phyloP scores from a whole-genome alignment of 2,888 invertebrate genomes.

The Lasioglossum pauxillum region DNA sequence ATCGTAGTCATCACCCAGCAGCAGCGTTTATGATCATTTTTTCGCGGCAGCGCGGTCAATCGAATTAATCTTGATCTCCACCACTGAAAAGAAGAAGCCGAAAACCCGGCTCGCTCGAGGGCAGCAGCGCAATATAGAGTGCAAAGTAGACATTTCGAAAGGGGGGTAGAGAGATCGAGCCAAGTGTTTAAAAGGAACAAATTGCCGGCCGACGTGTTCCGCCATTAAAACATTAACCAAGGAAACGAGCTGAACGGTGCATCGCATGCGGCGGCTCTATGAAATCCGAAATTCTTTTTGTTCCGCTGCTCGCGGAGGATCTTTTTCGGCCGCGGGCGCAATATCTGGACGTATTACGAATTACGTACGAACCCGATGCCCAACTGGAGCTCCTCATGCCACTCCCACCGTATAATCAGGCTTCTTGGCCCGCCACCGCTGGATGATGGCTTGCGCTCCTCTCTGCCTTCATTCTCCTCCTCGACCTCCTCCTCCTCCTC shows the following conservation, averaged over 20 bases:
- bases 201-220: slow-evolving; percentile 19
- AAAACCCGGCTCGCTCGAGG: slow-evolving; percentile 1
- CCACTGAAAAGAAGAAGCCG: slow-evolving; percentile 3
- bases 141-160: slow-evolving; percentile 17
- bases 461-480: slow-evolving; percentile 33
- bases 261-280: slow-evolving; percentile 44
- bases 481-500: slow-evolving; percentile 31
- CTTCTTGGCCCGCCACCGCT: slow-evolving; percentile 69
- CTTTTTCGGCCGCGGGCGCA: slow-evolving; percentile 54
- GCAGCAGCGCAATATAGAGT: neutral
- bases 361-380: slow-evolving; percentile 64
- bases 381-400: slow-evolving; percentile 74
- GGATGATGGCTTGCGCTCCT: slow-evolving; percentile 64
- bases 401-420: slow-evolving; percentile 76
- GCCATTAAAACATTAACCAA: slow-evolving; percentile 21
- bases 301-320: slow-evolving; percentile 14
- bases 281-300: slow-evolving; percentile 47
- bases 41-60: neutral
- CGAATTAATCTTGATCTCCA: neutral
- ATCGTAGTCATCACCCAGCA: neutral
- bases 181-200: slow-evolving; percentile 4
- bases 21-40: neutral
- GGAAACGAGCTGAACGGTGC: slow-evolving; percentile 6
- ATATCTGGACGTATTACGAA: slow-evolving; percentile 61
- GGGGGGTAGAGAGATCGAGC: neutral